Evolutionary conservation across 2,797 vertebrate species (phyloP), one percentile per base, ranked within the genome.

Genomic region (Tenualosa ilisha): DNA sequence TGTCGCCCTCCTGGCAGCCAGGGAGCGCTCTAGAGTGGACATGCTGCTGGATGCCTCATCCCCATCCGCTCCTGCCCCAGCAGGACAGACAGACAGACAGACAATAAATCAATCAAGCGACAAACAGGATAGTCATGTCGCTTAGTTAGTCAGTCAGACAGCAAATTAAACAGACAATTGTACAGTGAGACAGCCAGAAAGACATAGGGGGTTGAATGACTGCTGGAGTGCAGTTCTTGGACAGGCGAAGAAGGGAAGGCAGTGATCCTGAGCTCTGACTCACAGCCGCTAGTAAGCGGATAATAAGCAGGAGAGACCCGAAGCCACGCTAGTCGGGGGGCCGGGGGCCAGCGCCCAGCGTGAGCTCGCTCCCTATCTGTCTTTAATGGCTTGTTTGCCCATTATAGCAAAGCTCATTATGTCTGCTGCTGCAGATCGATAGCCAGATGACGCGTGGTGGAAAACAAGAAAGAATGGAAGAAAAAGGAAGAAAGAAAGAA

Each of bases 1-100:
- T 0, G 97, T 97, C 6, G 97, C 96, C 85, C 97, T 92, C 81
- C 97, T 95, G 61, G 96, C 94, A 0, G 96, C 96, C 1, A 99
- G 90, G 0, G 98, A 98, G 31, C 97, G 95, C 85, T 99, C 98
- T 49, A 99, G 90, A 0, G 98, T 99, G 2, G 97, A 98, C 91
- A 98, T 97, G 8, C 95, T 93, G 87, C 97, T 98, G 59, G 96
- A 97, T 0, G 94, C 97, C 15, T 98, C 98, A 61, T 98, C 97
- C 0, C 91, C 92, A 7, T 98, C 97, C 0, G 95, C 96, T 79
- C 94, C 97, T 97, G n/a, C 9, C 3, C 6, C 12, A 3, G n/a
- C 13, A 54, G 13, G 12, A 37, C 65, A 72, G 12, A 2, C 17
- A 75, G 31, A 43, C n/a, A 72, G 31, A 4, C 37, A 37, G 31